Evolutionary conservation across 2,888 invertebrate species (phyloP), one percentile per base, ranked within the genome.

Genomic region (Heliconius cydno): DNA sequence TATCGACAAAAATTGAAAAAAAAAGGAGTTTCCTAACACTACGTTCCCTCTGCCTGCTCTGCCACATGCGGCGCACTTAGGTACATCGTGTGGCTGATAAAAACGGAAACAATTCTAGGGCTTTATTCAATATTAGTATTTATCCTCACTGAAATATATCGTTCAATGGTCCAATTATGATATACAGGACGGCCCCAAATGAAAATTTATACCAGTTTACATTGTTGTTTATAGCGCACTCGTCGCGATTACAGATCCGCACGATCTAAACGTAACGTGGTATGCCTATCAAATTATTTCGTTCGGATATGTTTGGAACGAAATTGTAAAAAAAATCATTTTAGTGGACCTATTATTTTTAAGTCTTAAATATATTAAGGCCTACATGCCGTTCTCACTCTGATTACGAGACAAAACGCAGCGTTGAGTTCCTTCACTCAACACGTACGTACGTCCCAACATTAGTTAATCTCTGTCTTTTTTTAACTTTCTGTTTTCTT

Each of bases 161-260:
- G 22, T 65, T 75, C 57, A 76, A 73, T 83, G 85, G 87, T 88
- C 68, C 68, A 41, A 91, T 91, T 91, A 92, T 92, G 92, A 92
- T 89, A 90, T 92, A 92, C 88, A 84, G 88, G 74, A 85, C 79
- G 85, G 84, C 25, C 82, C 85, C 85, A 89, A 91, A 92, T 92
- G 91, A 91, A 88, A 89, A 92, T 92, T 89, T 92, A 92, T 91
- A 89, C 87, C 85, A 84, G 85, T 76, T 84, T 84, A 86, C 88
- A 90, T 90, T 87, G 90, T 90, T 88, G 88, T 89, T 89, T 89
- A 90, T 87, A 81, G 88, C 84, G 76, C 85, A 80, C 83, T 85
- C 85, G 75, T 65, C 63, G 75, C 75, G 75, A 75, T 75, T 75
- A 75, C 75, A 38, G 74, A 70, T 79, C 75, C 79, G 79, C 68